Percentiles rank a stretch among this genome's conserved stretches.
phyloP scores from a whole-genome alignment of 1,140 invertebrate species.

The Vanessa tameamea region DNA sequence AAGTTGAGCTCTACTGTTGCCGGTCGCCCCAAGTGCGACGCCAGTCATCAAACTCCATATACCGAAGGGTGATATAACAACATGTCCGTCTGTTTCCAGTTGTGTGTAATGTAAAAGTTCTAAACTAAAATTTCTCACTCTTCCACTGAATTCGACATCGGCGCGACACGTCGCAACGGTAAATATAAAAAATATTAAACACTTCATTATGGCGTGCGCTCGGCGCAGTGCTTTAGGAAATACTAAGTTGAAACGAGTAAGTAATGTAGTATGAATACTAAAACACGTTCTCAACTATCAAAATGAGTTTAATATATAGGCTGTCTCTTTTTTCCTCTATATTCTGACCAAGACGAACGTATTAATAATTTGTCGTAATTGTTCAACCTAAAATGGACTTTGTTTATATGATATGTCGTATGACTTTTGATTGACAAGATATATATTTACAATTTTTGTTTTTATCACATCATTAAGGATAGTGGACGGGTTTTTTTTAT shows the following conservation, averaged over 20 bases:
- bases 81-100: slow-evolving; percentile 56
- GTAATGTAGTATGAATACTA: not conserved
- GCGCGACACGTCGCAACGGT: slow-evolving; percentile 47
- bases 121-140: slow-evolving; percentile 70
- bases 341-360: not conserved
- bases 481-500: slow-evolving; percentile 3
- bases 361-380: not conserved
- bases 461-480: slow-evolving; percentile 9
- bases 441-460: slow-evolving; percentile 3
- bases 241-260: slow-evolving; percentile 46
- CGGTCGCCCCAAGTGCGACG: slow-evolving; percentile 60
- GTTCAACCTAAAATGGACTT: not conserved
- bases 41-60: slow-evolving; percentile 72
- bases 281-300: not conserved
- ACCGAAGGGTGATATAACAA: slow-evolving; percentile 72
- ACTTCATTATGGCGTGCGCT: slow-evolving; percentile 51
- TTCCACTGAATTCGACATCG: slow-evolving; percentile 59
- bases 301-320: not conserved
- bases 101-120: slow-evolving; percentile 67
- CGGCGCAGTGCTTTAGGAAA: slow-evolving; percentile 33
- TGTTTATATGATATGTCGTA: not conserved
- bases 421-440: not conserved
- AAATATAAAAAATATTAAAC: slow-evolving; percentile 42
- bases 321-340: not conserved
- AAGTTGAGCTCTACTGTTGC: slow-evolving; percentile 41